Evolutionary conservation across 2,113 vertebrate species (phyloP).

Genomic region (Hucho hucho): DNA sequence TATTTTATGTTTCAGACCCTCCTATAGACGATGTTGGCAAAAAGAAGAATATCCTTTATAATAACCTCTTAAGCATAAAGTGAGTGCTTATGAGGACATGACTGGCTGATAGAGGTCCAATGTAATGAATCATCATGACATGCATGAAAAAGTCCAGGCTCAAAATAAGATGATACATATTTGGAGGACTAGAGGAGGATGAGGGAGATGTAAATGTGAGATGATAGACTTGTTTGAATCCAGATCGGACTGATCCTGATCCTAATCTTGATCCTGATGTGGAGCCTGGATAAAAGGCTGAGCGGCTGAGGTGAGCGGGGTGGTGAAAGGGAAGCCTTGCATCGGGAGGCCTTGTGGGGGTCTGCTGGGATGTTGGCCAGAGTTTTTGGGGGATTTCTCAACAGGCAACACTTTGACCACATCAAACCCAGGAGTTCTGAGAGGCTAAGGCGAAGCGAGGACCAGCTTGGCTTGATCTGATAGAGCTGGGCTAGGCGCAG

Average conservation of each 20-base stretch:
- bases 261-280: constrained; percentile 61
- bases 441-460: constrained; percentile 5
- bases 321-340: constrained; percentile 40
- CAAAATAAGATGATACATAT: constrained; percentile 50
- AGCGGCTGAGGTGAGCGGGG: background rate
- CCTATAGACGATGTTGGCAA: constrained; percentile 7
- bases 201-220: constrained; percentile 28
- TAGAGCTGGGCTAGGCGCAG: constrained; percentile 35
- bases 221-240: constrained; percentile 17
- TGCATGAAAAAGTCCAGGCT: constrained; percentile 47
- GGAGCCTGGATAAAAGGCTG: constrained; percentile 52
- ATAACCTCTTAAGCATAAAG: background rate
- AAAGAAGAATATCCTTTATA: background rate
- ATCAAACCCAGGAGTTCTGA: constrained; percentile 57
- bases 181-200: constrained; percentile 45
- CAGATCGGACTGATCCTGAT: constrained; percentile 59
- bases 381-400: constrained; percentile 41
- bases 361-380: constrained; percentile 29
- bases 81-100: background rate
- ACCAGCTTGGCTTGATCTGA: constrained; percentile 50
- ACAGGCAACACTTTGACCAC: constrained; percentile 57
- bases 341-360: background rate
- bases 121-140: constrained; percentile 36
- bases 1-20: constrained; percentile 54
- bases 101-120: background rate